These are phyloP conservation scores for Lissocephala sabroskyi DNA, from an alignment of 2,888 invertebrate species.

Conservation along the genomic window DNA sequence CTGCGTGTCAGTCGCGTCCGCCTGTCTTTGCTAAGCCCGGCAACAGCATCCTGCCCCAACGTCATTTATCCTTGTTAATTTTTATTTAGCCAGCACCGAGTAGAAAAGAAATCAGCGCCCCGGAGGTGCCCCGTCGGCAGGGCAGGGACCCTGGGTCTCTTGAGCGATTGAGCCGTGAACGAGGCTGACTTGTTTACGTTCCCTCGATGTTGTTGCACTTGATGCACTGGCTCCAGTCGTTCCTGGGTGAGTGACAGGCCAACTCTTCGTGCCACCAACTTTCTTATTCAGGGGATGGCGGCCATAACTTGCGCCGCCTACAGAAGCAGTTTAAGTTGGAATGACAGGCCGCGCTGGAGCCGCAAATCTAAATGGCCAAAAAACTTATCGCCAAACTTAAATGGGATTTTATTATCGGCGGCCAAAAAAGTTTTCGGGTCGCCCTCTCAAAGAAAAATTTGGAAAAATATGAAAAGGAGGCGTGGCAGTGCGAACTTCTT, in stretches of 20 bases:
- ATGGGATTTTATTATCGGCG: slow-evolving; percentile 61
- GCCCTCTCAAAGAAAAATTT: slow-evolving; percentile 5
- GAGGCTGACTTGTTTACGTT: slow-evolving; percentile 54
- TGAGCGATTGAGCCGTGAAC: slow-evolving; percentile 56
- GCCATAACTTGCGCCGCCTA: slow-evolving; percentile 12
- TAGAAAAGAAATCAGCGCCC: slow-evolving; percentile 29
- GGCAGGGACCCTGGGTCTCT: slow-evolving; percentile 1
- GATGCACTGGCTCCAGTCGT: slow-evolving; percentile 10
- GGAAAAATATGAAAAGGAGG: slow-evolving; percentile 9
- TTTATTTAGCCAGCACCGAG: slow-evolving; percentile 48
- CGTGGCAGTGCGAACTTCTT: slow-evolving; percentile 19
- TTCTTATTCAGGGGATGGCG: too few relatives aligned
- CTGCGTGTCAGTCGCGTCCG: neutral
- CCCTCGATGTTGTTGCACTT: slow-evolving; percentile 27
- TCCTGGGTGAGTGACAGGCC: too few relatives aligned
- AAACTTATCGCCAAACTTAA: slow-evolving; percentile 62
- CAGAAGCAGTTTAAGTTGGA: slow-evolving; percentile 52
- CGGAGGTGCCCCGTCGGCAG: slow-evolving; percentile 7
- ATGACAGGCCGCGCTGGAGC: slow-evolving; percentile 33
- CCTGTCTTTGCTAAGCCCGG: slow-evolving; percentile 12
- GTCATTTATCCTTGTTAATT: slow-evolving; percentile 68
- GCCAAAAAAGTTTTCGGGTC: slow-evolving; percentile 54
- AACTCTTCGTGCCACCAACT: too few relatives aligned
- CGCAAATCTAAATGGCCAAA: slow-evolving; percentile 49
- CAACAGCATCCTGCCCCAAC: slow-evolving; percentile 45